Evolutionary conservation across 2,888 invertebrate genomes (phyloP).

Genomic region (Patella depressa): DNA sequence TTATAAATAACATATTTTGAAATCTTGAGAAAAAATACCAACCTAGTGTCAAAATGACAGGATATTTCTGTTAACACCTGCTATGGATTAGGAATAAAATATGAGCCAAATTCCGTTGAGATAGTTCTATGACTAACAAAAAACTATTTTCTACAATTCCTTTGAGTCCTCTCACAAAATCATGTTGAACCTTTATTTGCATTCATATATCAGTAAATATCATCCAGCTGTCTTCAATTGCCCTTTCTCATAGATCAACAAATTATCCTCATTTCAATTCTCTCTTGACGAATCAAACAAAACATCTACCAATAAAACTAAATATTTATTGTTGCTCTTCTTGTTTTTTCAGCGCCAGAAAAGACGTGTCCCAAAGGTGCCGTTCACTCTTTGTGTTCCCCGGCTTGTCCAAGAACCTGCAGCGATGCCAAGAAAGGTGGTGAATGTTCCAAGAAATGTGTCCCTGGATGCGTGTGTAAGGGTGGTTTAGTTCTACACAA

Average conservation of each 20-base stretch:
- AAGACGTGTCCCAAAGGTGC: conserved; percentile 58
- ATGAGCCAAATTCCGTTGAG: too few relatives aligned
- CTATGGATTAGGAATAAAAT: too few relatives aligned
- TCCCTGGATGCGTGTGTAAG: conserved; percentile 57
- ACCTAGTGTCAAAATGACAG: too few relatives aligned
- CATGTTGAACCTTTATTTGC: conserved; percentile 4
- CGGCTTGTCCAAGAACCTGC: conserved; percentile 60
- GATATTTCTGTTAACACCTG: too few relatives aligned
- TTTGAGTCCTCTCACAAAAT: background rate
- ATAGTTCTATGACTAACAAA: background rate
- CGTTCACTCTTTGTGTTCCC: conserved; percentile 53
- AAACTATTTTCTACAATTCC: background rate
- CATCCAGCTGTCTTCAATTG: background rate
- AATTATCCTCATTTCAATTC: background rate
- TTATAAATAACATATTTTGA: too few relatives aligned
- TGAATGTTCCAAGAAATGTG: conserved; percentile 53
- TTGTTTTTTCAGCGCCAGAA: conserved; percentile 30
- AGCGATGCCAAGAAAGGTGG: conserved; percentile 45
- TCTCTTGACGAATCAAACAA: background rate
- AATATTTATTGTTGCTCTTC: conserved; percentile 24
- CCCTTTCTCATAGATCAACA: background rate
- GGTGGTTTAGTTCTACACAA: conserved; percentile 53
- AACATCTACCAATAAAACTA: background rate
- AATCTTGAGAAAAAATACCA: too few relatives aligned
- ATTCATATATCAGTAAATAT: conserved; percentile 3